These are phyloP conservation scores for Sebastes fasciatus DNA, from an alignment of 2,113 vertebrate genomes.

Conservation along the genomic window DNA sequence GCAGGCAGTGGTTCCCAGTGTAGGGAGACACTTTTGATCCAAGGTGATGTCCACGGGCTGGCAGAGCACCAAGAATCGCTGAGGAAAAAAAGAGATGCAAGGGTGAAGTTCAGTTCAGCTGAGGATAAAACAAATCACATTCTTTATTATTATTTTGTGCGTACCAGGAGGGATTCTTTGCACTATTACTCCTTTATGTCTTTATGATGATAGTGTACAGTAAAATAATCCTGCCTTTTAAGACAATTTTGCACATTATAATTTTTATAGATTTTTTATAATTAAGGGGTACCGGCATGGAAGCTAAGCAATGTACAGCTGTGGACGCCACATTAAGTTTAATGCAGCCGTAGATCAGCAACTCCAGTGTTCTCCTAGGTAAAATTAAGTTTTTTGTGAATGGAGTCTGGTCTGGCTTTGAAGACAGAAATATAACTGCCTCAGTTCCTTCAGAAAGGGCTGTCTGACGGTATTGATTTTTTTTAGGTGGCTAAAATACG, in stretches of 20 bases:
- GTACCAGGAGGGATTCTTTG: not conserved
- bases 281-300: too few species aligned
- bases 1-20: not conserved
- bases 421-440: too few species aligned
- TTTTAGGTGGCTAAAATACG: too few species aligned
- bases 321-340: too few species aligned
- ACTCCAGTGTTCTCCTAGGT: too few species aligned
- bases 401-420: too few species aligned
- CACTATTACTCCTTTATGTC: not conserved
- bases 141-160: not conserved
- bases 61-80: constrained; percentile 69
- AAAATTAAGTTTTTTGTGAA: too few species aligned
- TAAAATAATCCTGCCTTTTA: not conserved
- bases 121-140: not conserved
- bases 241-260: not conserved
- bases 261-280: not conserved
- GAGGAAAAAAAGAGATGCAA: not conserved
- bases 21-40: constrained; percentile 1
- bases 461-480: too few species aligned
- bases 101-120: not conserved
- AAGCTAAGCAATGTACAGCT: too few species aligned
- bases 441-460: too few species aligned
- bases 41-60: constrained; percentile 38
- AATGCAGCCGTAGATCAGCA: too few species aligned
- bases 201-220: not conserved